Evolutionary conservation across 2,797 vertebrate genomes (phyloP).

Genomic region (Eutrigla gurnardus): DNA sequence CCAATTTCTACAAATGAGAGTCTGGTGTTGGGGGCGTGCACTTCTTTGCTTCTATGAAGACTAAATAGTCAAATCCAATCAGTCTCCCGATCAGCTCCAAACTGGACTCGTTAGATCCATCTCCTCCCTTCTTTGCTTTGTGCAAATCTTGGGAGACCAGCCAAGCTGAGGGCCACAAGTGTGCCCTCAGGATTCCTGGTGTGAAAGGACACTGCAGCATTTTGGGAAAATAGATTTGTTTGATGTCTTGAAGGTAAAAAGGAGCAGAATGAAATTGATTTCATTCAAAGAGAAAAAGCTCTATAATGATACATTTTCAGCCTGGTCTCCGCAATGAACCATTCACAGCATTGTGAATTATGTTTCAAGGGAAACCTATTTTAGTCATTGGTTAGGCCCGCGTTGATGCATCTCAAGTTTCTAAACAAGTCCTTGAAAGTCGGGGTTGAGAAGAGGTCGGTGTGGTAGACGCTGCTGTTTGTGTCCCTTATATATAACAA

Average conservation of each 20-base stretch:
- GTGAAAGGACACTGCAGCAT: background rate
- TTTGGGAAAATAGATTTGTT: background rate
- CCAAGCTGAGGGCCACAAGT: background rate
- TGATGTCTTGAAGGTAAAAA: background rate
- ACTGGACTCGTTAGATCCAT: background rate
- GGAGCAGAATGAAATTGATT: background rate
- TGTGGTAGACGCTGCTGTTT: no score
- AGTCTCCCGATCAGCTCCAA: slow-evolving; percentile 1
- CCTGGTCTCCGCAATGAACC: no score
- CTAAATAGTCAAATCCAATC: background rate
- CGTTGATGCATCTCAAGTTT: no score
- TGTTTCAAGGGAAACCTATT: no score
- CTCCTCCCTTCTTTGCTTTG: background rate
- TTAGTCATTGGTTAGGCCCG: no score
- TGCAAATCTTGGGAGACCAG: background rate
- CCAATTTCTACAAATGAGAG: slow-evolving; percentile 31
- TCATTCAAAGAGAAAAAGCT: background rate
- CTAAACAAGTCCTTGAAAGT: no score
- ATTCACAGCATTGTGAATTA: no score
- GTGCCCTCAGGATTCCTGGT: background rate
- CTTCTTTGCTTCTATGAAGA: slow-evolving; percentile 7
- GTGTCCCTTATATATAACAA: no score
- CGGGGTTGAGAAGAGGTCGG: no score
- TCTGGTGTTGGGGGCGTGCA: background rate
- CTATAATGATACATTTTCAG: no score